Conservation (phyloP, 2,888 invertebrate genomes). For the Cremastobaeus sp. region DNA sequence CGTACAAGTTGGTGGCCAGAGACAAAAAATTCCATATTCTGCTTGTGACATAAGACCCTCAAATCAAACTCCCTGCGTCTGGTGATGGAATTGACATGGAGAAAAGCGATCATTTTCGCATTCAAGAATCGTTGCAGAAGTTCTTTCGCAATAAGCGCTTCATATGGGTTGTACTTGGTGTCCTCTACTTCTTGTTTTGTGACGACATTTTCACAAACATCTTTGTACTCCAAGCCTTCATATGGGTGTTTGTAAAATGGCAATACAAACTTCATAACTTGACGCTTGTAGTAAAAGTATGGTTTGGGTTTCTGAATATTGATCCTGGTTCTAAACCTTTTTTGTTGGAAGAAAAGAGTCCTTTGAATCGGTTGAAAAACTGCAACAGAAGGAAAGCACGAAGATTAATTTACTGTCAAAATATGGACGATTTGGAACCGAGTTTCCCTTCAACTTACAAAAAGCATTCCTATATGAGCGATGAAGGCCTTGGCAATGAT, state of each 20-base stretch:
- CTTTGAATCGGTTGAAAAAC: constrained; percentile 69
- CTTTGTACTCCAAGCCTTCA: constrained; percentile 65
- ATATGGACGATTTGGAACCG: too few relatives aligned
- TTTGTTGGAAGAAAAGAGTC: constrained; percentile 78
- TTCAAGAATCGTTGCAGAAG: constrained; percentile 84
- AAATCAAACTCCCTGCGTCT: constrained; percentile 80
- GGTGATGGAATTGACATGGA: constrained; percentile 86
- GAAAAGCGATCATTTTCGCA: constrained; percentile 85
- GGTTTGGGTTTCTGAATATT: constrained; percentile 87
- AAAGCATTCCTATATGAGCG: not conserved
- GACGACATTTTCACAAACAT: constrained; percentile 78
- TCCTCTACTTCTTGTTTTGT: constrained; percentile 62
- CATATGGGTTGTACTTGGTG: constrained; percentile 83
- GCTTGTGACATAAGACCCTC: constrained; percentile 82
- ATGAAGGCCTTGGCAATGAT: not conserved
- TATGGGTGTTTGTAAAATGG: constrained; percentile 81
- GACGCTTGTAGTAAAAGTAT: constrained; percentile 85
- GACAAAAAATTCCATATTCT: constrained; percentile 84
- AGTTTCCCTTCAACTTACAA: constrained; percentile 44
- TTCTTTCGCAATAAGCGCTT: constrained; percentile 86
- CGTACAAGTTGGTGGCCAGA: constrained; percentile 84
- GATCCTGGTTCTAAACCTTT: constrained; percentile 86
- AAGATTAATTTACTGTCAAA: too few relatives aligned
- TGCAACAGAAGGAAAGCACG: constrained; percentile 65
- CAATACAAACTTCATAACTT: constrained; percentile 83